These are phyloP conservation scores for Euwallacea fornicatus DNA, from an alignment of 1,140 invertebrate species.

Conservation along the genomic window DNA sequence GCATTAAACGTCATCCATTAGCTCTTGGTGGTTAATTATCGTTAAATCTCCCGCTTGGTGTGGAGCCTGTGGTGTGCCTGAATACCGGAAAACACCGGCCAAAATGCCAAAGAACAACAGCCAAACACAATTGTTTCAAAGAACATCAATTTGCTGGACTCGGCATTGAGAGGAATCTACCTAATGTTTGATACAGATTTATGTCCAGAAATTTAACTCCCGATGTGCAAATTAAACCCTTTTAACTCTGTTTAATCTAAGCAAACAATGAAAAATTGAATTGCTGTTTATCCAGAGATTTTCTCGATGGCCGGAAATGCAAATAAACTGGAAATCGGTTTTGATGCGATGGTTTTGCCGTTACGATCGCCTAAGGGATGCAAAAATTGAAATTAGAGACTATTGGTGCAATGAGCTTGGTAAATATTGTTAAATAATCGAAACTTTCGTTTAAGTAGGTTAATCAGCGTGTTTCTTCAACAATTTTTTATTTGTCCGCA, in stretches of 20 bases:
- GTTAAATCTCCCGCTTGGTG: slow-evolving; percentile 26
- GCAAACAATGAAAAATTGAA: slow-evolving; percentile 35
- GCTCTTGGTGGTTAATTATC: slow-evolving; percentile 34
- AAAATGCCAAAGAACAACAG: background rate
- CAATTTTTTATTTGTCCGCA: too few species aligned
- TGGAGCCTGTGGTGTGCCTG: background rate
- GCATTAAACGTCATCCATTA: slow-evolving; percentile 35
- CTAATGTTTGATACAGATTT: background rate
- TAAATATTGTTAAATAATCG: too few species aligned
- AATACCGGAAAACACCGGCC: slow-evolving; percentile 3
- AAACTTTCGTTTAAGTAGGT: too few species aligned
- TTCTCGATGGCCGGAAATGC: slow-evolving; percentile 29
- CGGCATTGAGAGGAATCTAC: background rate
- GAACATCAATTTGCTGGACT: background rate
- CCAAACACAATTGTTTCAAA: background rate
- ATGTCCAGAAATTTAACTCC: background rate
- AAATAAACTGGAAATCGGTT: slow-evolving; percentile 25
- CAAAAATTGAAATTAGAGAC: background rate
- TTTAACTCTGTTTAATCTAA: slow-evolving; percentile 27
- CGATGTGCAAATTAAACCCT: slow-evolving; percentile 26
- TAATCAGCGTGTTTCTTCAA: too few species aligned
- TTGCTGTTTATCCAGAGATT: slow-evolving; percentile 28
- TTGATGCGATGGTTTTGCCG: slow-evolving; percentile 3
- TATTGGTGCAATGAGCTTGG: background rate
- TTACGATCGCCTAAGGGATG: background rate